Evolutionary conservation across 2,888 invertebrate genomes (phyloP).

Genomic region (Thereva unica): DNA sequence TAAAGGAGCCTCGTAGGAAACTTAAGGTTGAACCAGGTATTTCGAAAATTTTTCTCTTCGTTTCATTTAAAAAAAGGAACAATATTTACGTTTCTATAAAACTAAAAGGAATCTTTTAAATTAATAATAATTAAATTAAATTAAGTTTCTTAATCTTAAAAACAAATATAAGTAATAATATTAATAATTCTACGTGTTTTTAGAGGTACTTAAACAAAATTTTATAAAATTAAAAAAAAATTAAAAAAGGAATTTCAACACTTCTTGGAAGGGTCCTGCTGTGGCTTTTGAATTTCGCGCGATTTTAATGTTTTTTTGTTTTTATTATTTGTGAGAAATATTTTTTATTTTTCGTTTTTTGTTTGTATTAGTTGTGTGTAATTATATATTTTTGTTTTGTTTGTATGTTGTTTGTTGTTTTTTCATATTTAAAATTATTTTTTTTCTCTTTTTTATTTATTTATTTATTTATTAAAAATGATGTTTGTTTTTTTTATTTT

Average conservation of each 20-base stretch:
- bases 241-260: conserved; percentile 1
- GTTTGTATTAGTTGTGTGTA: not conserved
- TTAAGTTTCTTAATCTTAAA: conserved; percentile 19
- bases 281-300: not conserved
- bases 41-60: conserved; percentile 32
- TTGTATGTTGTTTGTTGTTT: conserved; percentile 9
- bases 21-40: conserved; percentile 44
- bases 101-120: conserved; percentile 30
- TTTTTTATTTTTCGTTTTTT: no score
- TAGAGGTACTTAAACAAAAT: conserved; percentile 1
- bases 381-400: conserved; percentile 5
- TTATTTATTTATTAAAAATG: not conserved
- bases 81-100: conserved; percentile 40
- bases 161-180: conserved; percentile 19
- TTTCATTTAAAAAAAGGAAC: conserved; percentile 41
- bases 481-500: conserved; percentile 1
- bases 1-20: conserved; percentile 59
- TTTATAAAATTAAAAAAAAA: conserved; percentile 5
- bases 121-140: conserved; percentile 20
- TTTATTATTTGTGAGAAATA: not conserved
- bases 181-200: conserved; percentile 1
- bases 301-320: no score
- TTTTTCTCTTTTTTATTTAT: not conserved
- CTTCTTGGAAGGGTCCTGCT: conserved; percentile 33
- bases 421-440: not conserved